Evolutionary conservation across 2,888 invertebrate species (phyloP), one percentile per base, ranked within the genome.

Genomic region (Anoplius nigerrimus): DNA sequence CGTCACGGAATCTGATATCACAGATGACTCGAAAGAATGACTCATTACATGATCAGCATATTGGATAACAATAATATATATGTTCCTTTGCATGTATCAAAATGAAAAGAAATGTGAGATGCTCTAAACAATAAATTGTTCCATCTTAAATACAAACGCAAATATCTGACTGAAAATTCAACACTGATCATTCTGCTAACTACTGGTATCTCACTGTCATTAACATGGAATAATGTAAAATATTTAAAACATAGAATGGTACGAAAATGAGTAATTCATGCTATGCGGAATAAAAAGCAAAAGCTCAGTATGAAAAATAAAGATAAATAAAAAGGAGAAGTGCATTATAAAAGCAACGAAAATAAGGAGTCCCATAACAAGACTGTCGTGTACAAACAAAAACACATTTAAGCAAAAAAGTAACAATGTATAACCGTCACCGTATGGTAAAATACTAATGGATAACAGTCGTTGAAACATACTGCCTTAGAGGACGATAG

Each of bases 401-500:
- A 42, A 24, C 13, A 58, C 13, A 57, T 56, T 16, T n/a, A 58
- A 64, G 58, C 57, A 46, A n/a, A 56, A 15, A 59, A 62, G 62
- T 43, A 66, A 16, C 56, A 65, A 6, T 61, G 58, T 51, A 67
- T n/a, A 58, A 67, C 34, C 66, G 60, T 77, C 75, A 75, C 69
- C 66, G 66, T 43, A 42, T 34, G 34, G 18, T 16, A 64, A 64
- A 55, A 34, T 13, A 62, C 69, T 68, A 62, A 45, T 70, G 43
- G 71, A 62, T 67, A 77, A 76, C 71, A 71, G 78, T 73, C 66
- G 65, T 65, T 74, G 63, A 75, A 66, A 87, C 88, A 88, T 88
- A 88, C 88, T 87, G 86, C 77, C 85, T 86, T 68, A 86, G 77
- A 74, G 85, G 83, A 75, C 84, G 83, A 77, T 85, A 85, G 66